Evolutionary conservation across 2,113 vertebrate genomes (phyloP).

Genomic region (Eulemur rufifrons): DNA sequence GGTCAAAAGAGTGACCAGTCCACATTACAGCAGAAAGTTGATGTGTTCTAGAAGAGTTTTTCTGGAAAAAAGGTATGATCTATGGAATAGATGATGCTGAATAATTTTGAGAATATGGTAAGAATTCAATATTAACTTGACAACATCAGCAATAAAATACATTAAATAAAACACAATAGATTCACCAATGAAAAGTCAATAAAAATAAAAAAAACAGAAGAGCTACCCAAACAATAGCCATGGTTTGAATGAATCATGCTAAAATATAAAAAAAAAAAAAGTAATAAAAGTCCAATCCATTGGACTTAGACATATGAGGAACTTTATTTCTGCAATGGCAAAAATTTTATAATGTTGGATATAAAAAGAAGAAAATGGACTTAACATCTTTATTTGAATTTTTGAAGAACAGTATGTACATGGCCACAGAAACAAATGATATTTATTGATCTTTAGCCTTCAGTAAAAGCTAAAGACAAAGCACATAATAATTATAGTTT

Average conservation of each 20-base stretch:
- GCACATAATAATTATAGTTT: constrained; percentile 12
- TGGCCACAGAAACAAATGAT: constrained; percentile 7
- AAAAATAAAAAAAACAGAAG: not conserved
- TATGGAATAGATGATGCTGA: not conserved
- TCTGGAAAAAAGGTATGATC: not conserved
- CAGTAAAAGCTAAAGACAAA: constrained; percentile 17
- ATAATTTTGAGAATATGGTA: not conserved
- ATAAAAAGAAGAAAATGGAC: constrained; percentile 45
- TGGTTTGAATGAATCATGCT: not conserved
- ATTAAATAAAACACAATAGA: not conserved
- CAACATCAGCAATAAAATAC: not conserved
- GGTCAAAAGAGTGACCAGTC: not conserved
- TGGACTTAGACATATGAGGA: constrained; percentile 36
- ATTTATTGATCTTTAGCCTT: constrained; percentile 37
- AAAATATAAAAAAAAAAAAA: not conserved
- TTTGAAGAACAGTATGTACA: not conserved
- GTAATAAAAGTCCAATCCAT: not conserved
- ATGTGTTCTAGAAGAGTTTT: not conserved
- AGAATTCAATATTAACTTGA: not conserved
- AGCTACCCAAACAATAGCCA: not conserved
- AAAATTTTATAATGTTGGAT: not conserved
- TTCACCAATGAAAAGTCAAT: not conserved
- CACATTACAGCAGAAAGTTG: not conserved
- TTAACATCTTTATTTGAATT: constrained; percentile 36
- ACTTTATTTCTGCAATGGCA: not conserved